Evolutionary conservation across 1,140 invertebrate species (phyloP).

Genomic region (Rhyzopertha dominica): DNA sequence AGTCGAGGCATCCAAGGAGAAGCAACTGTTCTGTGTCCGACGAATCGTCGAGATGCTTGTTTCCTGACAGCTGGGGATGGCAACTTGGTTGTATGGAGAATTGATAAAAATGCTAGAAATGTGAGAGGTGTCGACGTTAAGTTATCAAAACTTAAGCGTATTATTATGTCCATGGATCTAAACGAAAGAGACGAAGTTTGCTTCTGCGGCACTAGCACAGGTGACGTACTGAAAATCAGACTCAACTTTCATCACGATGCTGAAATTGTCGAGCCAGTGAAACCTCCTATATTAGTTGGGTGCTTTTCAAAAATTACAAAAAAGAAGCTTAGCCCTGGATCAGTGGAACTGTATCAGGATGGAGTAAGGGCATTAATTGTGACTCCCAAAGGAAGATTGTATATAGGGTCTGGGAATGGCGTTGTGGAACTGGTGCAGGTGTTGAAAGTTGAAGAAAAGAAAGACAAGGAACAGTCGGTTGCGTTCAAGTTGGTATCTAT

Average conservation of each 20-base stretch:
- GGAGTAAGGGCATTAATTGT: slow-evolving; percentile 60
- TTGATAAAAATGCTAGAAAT: slow-evolving; percentile 64
- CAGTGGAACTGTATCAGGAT: slow-evolving; percentile 47
- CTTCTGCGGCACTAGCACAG: slow-evolving; percentile 81
- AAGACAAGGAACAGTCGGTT: slow-evolving; percentile 12
- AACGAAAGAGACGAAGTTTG: slow-evolving; percentile 63
- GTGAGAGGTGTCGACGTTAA: slow-evolving; percentile 66
- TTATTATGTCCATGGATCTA: slow-evolving; percentile 59
- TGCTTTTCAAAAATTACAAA: slow-evolving; percentile 59
- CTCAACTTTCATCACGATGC: slow-evolving; percentile 61
- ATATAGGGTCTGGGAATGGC: slow-evolving; percentile 81
- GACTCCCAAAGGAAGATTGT: slow-evolving; percentile 54
- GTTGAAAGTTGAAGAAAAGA: slow-evolving; percentile 17
- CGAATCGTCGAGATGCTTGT: slow-evolving; percentile 53
- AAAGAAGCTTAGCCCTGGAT: slow-evolving; percentile 43
- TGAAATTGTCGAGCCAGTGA: slow-evolving; percentile 47
- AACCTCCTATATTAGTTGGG: slow-evolving; percentile 59
- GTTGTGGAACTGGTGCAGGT: slow-evolving; percentile 66
- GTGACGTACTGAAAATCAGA: slow-evolving; percentile 58
- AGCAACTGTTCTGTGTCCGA: slow-evolving; percentile 53
- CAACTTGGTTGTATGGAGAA: slow-evolving; percentile 65
- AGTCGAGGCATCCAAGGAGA: slow-evolving; percentile 62
- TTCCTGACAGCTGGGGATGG: slow-evolving; percentile 71
- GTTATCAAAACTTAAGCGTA: slow-evolving; percentile 63
- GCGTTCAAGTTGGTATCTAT: slow-evolving; percentile 40